Conservation (phyloP, 2,113 vertebrate genomes). For the Neogale vison region DNA sequence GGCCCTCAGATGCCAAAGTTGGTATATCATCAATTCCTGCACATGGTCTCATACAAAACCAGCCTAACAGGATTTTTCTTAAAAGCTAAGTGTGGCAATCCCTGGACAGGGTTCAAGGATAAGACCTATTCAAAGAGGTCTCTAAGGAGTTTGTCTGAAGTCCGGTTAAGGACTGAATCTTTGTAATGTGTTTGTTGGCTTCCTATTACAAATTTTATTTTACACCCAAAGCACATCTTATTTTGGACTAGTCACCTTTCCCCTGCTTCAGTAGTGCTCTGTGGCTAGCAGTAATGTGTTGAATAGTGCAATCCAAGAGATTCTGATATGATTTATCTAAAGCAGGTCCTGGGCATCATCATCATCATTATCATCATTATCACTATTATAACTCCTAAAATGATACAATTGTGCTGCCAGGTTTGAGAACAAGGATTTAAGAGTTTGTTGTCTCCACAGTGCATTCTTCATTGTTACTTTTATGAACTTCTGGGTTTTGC, state of each 20-base stretch:
- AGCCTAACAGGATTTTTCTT: neutral
- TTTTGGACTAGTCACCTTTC: neutral
- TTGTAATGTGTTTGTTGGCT: neutral
- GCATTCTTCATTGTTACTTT: neutral
- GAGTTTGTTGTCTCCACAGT: accelerated
- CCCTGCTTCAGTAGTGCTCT: accelerated
- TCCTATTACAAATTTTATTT: neutral
- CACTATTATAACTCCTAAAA: neutral
- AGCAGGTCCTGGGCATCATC: neutral
- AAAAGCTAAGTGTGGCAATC: neutral
- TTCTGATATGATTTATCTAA: neutral
- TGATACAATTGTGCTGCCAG: neutral
- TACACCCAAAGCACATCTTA: neutral
- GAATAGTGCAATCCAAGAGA: accelerated
- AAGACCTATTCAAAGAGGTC: neutral
- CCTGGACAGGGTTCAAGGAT: neutral
- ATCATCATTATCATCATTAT: neutral
- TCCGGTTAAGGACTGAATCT: neutral
- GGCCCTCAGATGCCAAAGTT: neutral
- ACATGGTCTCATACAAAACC: neutral
- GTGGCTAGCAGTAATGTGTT: neutral
- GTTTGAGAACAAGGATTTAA: neutral
- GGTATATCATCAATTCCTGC: neutral
- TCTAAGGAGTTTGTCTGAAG: neutral
- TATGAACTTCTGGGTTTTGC: neutral